Conservation (phyloP, 2,797 vertebrate species). For the Psittacula echo region DNA sequence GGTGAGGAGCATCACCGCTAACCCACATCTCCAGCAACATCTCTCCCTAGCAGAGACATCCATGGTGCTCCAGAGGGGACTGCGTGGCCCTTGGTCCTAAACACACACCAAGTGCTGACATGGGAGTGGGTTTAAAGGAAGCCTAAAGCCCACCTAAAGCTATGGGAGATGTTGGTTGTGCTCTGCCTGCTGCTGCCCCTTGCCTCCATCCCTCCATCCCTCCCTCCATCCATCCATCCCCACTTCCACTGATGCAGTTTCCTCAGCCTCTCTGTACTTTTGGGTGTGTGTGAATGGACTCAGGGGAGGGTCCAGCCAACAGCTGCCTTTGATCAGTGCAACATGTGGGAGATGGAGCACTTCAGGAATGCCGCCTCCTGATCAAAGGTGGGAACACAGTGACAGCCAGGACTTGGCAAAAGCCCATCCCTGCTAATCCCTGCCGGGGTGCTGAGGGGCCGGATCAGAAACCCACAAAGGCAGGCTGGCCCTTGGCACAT, state of each 20-base stretch:
- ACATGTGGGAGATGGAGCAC: conserved; percentile 77
- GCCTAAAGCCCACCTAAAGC: not conserved
- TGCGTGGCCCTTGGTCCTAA: not conserved
- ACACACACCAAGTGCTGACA: not conserved
- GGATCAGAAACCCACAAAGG: not conserved
- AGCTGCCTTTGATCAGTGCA: conserved; percentile 83
- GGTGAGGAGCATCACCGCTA: not conserved
- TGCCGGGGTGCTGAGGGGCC: not conserved
- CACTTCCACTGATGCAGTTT: not conserved
- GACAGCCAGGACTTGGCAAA: conserved; percentile 72
- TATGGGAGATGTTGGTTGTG: not conserved
- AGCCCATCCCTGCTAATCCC: conserved; percentile 49
- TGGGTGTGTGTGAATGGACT: not conserved
- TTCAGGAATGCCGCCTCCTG: conserved; percentile 77
- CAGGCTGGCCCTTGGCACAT: fast-evolving
- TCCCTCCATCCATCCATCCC: too few relatives aligned
- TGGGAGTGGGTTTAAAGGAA: fast-evolving
- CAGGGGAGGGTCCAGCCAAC: conserved; percentile 73
- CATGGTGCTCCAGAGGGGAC: not conserved
- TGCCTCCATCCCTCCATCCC: fast-evolving
- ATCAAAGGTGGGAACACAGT: conserved; percentile 81
- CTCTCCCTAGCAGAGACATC: not conserved
- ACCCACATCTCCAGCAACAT: not conserved
- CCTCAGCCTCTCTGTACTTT: conserved; percentile 23
- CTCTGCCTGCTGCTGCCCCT: not conserved